A percentile compares a stretch with the other conserved stretches of the same genome.
Conservation (phyloP, 2,113 vertebrate genomes). For the Periophthalmus modestus region DNA sequence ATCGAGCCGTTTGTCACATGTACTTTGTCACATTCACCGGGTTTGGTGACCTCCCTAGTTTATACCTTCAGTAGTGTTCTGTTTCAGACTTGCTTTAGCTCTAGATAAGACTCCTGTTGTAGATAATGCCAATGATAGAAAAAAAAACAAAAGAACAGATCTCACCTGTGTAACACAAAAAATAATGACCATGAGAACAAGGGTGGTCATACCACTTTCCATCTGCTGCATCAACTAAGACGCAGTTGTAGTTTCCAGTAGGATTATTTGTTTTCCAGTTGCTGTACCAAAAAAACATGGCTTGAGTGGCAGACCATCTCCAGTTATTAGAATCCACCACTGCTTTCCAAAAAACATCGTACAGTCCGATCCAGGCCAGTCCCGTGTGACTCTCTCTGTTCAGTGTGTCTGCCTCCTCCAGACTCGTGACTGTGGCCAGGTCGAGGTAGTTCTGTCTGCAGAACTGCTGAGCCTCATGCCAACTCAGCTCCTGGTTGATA, state of each 20-base stretch:
- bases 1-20: no score
- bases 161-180: neutral
- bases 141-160: neutral
- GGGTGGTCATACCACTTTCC: neutral
- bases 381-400: neutral
- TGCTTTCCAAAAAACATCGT: neutral
- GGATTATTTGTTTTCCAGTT: neutral
- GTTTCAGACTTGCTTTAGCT: no score
- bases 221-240: neutral
- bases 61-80: no score
- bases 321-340: neutral
- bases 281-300: neutral
- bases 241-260: neutral
- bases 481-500: neutral
- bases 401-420: neutral
- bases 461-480: neutral
- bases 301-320: neutral
- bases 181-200: neutral
- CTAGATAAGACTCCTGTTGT: no score
- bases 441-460: neutral
- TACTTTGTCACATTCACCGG: no score
- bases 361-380: neutral
- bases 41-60: no score
- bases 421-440: neutral
- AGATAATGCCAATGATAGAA: no score